Base-by-base conservation (phyloP, 2,113 vertebrate genomes). In the Hiodon tergisus region DNA sequence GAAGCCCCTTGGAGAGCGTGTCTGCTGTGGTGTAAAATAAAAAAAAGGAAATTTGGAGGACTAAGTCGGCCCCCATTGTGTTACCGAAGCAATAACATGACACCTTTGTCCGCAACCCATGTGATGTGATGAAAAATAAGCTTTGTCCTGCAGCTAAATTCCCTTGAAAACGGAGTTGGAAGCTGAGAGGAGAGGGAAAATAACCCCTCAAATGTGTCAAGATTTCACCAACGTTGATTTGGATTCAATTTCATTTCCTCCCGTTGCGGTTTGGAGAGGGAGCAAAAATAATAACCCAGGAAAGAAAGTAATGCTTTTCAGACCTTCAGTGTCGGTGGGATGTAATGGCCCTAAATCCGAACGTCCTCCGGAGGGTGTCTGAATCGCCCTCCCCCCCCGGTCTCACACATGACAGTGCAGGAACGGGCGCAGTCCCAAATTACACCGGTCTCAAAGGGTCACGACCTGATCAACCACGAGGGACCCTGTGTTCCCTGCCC, bases 371-470 rank as follows among this genome's bases (percentile, higher is more conserved):
- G 69, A 84, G 86, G 76, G 79, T 80, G 77, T 81, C 86, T 75
- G 54, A 85, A 69, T 79, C n/a, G n/a, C n/a, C n/a, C n/a, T n/a
- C n/a, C n/a, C 66, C 78, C 83, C 78, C 51, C 65, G 86, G 85
- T 82, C 73, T 78, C 76, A 77, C 77, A 69, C 84, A 86, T 88
- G 3, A 48, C 47, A 78, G 80, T 81, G 81, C 82, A 76, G 74
- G 81, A 80, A 83, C 85, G 89, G 76, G 76, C 83, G 75, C 90
- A 89, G 87, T 82, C 83, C 76, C 79, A 79, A 88, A 87, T 87
- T 88, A 80, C 67, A 69, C 82, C 70, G 31, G 31, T 31, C 31
- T 51, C 58, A 14, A 67, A 67, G 75, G 73, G 67, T 2, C 31
- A 31, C 31, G 31, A 31, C 31, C 31, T 2, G 31, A 31, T 31